A percentile compares a stretch with the other conserved stretches of the same genome.
phyloP scores from a whole-genome alignment of 2,113 vertebrate species.

The Eurypyga helias region DNA sequence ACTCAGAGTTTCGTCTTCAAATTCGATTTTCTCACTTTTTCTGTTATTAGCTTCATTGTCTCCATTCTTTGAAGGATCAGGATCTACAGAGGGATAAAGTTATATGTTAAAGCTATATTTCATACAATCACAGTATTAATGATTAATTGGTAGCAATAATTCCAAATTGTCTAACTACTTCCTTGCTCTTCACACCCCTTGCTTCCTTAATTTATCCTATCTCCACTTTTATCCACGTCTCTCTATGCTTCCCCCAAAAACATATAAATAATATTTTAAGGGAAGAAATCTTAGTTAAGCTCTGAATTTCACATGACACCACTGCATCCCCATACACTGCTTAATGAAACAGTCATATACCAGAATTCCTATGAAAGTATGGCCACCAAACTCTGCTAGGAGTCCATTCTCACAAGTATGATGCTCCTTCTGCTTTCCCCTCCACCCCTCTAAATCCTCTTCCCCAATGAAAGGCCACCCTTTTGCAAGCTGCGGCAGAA shows the following conservation, averaged over 20 bases:
- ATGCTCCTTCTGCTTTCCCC: rapidly evolving
- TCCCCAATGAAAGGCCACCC: not conserved
- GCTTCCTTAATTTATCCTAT: not conserved
- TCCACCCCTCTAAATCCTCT: not conserved
- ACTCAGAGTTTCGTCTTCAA: not conserved
- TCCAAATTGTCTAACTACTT: not conserved
- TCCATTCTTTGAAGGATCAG: not conserved
- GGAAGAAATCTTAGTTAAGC: not conserved
- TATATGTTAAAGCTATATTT: not conserved
- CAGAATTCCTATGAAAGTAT: not conserved
- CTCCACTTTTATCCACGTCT: not conserved
- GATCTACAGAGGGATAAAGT: not conserved
- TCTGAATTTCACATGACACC: not conserved
- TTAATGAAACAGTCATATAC: not conserved
- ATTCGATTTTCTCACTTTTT: not conserved
- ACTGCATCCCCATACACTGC: not conserved
- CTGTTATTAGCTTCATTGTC: not conserved
- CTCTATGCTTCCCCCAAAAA: not conserved
- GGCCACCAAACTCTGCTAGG: not conserved
- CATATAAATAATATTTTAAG: not conserved
- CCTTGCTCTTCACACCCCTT: not conserved
- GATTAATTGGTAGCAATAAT: not conserved
- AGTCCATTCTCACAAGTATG: not conserved
- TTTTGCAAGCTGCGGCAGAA: not conserved
- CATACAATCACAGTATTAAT: not conserved